Evolutionary conservation across 2,888 invertebrate genomes (phyloP), one percentile per base, ranked within the genome.

Genomic region (Polyommatus iphigenia): DNA sequence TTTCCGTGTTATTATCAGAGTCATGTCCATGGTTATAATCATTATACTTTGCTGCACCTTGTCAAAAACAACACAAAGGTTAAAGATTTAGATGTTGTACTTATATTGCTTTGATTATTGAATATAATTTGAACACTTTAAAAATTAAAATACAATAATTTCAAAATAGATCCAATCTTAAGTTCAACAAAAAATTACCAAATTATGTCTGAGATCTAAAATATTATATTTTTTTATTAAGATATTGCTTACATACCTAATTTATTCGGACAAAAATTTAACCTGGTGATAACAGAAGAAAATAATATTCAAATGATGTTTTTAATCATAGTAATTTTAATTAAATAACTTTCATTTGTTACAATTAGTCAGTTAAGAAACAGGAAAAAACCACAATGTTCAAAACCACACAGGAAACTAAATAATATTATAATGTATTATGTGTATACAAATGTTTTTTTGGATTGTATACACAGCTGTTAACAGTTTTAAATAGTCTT

Each of bases 21-120:
- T 91, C 89, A 80, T 86, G 89, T 76, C 86, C 89, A 86, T 88
- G 88, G 80, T 88, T 87, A 84, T 91, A 86, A 78, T 91, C 91
- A 83, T 91, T 93, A 80, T 89, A 7, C 7, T 36, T 87, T 82
- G 85, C 85, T 81, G 88, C 78, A 79, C 87, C 92, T 92, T 84
- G 79, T 73, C 82, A 82, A 82, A 77, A 76, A 77, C 18, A 54
- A 36, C 1, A 20, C 18, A n/a, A n/a, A 8, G 6, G 29, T 29
- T 67, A 20, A 29, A 67, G 1, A 54, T 54, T 18, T 18, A 15
- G 5, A 5, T 18, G 18, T 18, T 18, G 5, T 18, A 54, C 5
- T 54, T 54, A 54, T 54, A 15, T 5, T 54, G 54, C 4, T 50
- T 29, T 62, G 15, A 67, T 67, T 32, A 32, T 10, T 24, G 13